Percentiles rank a stretch among this genome's conserved stretches.
Evolutionary conservation across 2,797 vertebrate genomes (phyloP).

Genomic region (Adrianichthys oophorus): DNA sequence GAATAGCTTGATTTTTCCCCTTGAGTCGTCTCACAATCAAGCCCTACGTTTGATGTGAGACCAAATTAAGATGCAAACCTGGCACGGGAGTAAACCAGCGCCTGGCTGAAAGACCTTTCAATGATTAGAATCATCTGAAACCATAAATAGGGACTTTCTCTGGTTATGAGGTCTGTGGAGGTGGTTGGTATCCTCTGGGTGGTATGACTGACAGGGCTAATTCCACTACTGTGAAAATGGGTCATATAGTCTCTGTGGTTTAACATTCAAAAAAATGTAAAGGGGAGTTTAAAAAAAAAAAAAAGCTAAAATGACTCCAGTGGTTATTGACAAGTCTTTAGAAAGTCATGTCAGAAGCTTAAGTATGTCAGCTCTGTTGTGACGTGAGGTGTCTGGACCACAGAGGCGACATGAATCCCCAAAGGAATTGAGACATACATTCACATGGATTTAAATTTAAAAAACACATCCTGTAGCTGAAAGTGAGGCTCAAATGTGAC

Average conservation of each 20-base stretch:
- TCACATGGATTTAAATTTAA: conserved; percentile 38
- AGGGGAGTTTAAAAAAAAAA: conserved; percentile 36
- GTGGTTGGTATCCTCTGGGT: conserved; percentile 46
- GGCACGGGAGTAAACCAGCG: conserved; percentile 38
- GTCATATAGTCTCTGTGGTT: conserved; percentile 56
- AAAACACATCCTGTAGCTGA: conserved; percentile 56
- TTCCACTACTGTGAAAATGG: conserved; percentile 55
- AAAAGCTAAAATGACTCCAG: conserved; percentile 24
- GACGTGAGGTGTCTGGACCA: conserved; percentile 49
- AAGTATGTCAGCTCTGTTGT: conserved; percentile 70
- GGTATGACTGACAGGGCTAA: conserved; percentile 60
- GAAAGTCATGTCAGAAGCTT: conserved; percentile 59
- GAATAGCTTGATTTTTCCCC: conserved; percentile 42
- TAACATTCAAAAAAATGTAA: conserved; percentile 37
- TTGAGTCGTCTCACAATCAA: conserved; percentile 47
- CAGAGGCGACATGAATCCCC: conserved; percentile 37
- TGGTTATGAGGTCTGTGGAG: conserved; percentile 20
- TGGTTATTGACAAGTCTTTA: conserved; percentile 60
- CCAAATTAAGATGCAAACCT: conserved; percentile 63
- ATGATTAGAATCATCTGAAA: conserved; percentile 36
- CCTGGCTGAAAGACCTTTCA: conserved; percentile 47
- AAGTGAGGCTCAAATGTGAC: conserved; percentile 64
- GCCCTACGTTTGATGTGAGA: conserved; percentile 65
- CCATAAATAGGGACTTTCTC: conserved; percentile 50
- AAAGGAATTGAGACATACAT: conserved; percentile 55